phyloP scores from a whole-genome alignment of 2,888 invertebrate genomes.

The Linyphia triangularis region DNA sequence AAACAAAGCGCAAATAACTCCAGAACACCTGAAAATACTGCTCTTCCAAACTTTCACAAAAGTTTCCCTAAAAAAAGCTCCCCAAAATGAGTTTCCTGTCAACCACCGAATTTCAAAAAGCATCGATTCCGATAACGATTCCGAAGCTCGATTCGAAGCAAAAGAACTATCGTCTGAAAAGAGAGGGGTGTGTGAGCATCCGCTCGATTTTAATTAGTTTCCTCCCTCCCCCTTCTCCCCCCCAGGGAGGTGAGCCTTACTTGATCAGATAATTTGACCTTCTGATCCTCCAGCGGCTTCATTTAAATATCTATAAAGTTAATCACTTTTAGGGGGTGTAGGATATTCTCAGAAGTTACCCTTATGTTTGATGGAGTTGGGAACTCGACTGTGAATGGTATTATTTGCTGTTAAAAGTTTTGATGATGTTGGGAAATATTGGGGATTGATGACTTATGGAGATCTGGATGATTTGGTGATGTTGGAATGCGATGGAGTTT shows the following conservation, averaged over 20 bases:
- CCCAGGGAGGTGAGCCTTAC: neutral
- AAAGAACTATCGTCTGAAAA: neutral
- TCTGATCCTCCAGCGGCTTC: conserved; percentile 10
- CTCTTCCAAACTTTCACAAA: neutral
- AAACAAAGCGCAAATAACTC: neutral
- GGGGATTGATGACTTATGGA: too few relatives aligned
- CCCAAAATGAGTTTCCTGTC: too few relatives aligned
- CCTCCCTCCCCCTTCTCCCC: conserved; percentile 53
- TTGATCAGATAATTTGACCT: conserved; percentile 52
- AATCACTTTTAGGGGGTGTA: neutral
- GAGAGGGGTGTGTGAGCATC: neutral
- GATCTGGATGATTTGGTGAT: too few relatives aligned
- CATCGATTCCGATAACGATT: conserved; percentile 11
- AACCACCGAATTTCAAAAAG: too few relatives aligned
- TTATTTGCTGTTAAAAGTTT: too few relatives aligned
- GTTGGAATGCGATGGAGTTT: too few relatives aligned
- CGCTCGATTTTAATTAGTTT: conserved; percentile 64
- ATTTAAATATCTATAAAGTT: conserved; percentile 48
- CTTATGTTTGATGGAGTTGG: too few relatives aligned
- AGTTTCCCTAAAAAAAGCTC: too few relatives aligned
- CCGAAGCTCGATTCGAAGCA: neutral
- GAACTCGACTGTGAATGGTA: too few relatives aligned
- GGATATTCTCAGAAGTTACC: too few relatives aligned
- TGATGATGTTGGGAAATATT: too few relatives aligned
- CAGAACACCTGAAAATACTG: neutral